Conservation (phyloP, 1,140 invertebrate genomes). For the Ooceraea biroi region DNA sequence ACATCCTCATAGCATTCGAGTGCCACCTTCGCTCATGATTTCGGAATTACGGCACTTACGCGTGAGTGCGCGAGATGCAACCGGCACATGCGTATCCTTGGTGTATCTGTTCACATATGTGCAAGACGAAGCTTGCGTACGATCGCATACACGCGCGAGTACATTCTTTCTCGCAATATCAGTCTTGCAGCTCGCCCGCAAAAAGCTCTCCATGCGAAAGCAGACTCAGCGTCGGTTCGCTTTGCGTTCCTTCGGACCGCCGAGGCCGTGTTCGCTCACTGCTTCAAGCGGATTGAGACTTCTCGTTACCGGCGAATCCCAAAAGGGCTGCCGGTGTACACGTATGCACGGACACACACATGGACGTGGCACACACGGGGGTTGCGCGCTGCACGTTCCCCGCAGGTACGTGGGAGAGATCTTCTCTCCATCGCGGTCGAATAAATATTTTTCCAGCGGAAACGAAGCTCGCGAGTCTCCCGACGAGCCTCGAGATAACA, state of each 20-base stretch:
- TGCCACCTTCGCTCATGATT: not conserved
- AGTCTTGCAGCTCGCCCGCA: slow-evolving; percentile 13
- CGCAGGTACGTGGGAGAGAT: slow-evolving; percentile 8
- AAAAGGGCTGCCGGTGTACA: slow-evolving; percentile 29
- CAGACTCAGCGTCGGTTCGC: not conserved
- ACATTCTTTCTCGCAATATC: slow-evolving; percentile 3
- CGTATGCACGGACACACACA: not conserved
- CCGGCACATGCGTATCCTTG: not conserved
- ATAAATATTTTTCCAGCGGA: slow-evolving; percentile 65
- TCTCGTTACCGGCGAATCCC: slow-evolving; percentile 34
- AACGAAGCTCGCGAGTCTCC: slow-evolving; percentile 32
- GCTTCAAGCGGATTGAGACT: slow-evolving; percentile 46
- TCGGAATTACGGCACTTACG: not conserved
- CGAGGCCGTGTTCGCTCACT: slow-evolving; percentile 5
- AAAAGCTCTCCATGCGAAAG: slow-evolving; percentile 15
- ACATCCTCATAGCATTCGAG: not conserved
- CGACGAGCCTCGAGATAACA: slow-evolving; percentile 45
- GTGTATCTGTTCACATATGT: not conserved
- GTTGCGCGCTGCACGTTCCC: not conserved
- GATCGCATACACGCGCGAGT: not conserved
- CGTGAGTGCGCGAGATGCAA: not conserved
- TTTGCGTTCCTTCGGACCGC: not conserved
- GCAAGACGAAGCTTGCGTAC: not conserved
- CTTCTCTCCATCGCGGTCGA: slow-evolving; percentile 42
- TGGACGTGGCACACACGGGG: not conserved